phyloP scores from a whole-genome alignment of 2,888 invertebrate species.

The Itoplectis maculator region DNA sequence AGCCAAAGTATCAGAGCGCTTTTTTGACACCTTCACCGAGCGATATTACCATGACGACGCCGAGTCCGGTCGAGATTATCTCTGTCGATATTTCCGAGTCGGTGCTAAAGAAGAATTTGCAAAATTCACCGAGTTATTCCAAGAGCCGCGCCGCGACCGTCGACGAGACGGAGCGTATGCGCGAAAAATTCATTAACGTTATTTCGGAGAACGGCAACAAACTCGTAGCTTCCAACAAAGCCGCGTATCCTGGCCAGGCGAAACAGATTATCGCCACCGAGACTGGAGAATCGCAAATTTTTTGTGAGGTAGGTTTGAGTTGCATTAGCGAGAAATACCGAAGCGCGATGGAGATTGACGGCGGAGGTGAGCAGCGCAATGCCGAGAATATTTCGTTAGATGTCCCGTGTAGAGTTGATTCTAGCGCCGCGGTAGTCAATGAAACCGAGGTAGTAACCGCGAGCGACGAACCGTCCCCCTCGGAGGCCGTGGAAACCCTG shows the following conservation, averaged over 20 bases:
- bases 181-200: slow-evolving; percentile 79
- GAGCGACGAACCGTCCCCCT: slow-evolving; percentile 2
- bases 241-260: slow-evolving; percentile 89
- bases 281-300: slow-evolving; percentile 79
- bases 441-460: slow-evolving; percentile 22
- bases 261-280: slow-evolving; percentile 88
- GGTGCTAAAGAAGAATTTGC: slow-evolving; percentile 77
- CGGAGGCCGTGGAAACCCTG: slow-evolving; percentile 16
- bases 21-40: slow-evolving; percentile 86
- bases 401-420: slow-evolving; percentile 5
- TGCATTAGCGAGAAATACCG: slow-evolving; percentile 71
- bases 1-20: slow-evolving; percentile 79
- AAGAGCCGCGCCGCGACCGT: slow-evolving; percentile 59
- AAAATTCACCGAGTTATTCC: slow-evolving; percentile 71
- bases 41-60: slow-evolving; percentile 86
- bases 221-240: slow-evolving; percentile 76
- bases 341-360: slow-evolving; percentile 56
- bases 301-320: slow-evolving; percentile 79
- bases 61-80: slow-evolving; percentile 83
- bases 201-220: slow-evolving; percentile 79
- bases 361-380: slow-evolving; percentile 37
- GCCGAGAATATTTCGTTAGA: slow-evolving; percentile 45
- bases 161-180: slow-evolving; percentile 76
- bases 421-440: slow-evolving; percentile 27
- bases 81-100: slow-evolving; percentile 77